phyloP scores from a whole-genome alignment of 2,797 vertebrate species.

The Propithecus perrieri region DNA sequence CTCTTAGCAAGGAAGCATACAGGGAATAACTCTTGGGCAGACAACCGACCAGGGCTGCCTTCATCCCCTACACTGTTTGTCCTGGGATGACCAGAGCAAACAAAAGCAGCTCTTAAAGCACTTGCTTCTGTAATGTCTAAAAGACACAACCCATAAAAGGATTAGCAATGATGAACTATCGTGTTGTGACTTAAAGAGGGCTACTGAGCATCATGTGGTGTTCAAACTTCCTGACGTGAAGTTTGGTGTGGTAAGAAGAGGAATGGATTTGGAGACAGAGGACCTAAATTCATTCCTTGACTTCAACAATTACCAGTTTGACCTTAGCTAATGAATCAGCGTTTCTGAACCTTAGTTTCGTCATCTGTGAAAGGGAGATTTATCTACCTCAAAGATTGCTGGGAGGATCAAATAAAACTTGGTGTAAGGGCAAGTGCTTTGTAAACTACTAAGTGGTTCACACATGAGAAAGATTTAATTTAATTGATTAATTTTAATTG shows the following conservation, averaged over 20 bases:
- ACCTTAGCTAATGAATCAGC: not conserved
- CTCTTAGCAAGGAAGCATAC: not conserved
- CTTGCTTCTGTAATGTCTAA: not conserved
- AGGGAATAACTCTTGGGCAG: not conserved
- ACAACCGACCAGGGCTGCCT: not conserved
- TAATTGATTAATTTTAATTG: not conserved
- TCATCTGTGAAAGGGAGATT: not conserved
- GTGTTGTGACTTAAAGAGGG: not conserved
- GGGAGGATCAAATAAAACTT: not conserved
- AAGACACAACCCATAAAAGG: not conserved
- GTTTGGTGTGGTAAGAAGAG: not conserved
- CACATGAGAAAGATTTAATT: not conserved
- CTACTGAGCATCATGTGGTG: not conserved
- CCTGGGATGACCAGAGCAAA: not conserved
- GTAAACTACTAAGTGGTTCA: not conserved
- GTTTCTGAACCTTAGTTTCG: constrained; percentile 13
- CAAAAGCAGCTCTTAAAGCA: not conserved
- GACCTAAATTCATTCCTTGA: not conserved
- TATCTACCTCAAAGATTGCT: not conserved
- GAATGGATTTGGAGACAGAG: not conserved
- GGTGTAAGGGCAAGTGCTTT: not conserved
- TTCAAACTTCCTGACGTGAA: not conserved
- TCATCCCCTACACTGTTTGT: not conserved
- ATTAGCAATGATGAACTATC: not conserved
- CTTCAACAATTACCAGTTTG: not conserved